phyloP scores from a whole-genome alignment of 2,797 vertebrate species.

The Thaleichthys pacificus region DNA sequence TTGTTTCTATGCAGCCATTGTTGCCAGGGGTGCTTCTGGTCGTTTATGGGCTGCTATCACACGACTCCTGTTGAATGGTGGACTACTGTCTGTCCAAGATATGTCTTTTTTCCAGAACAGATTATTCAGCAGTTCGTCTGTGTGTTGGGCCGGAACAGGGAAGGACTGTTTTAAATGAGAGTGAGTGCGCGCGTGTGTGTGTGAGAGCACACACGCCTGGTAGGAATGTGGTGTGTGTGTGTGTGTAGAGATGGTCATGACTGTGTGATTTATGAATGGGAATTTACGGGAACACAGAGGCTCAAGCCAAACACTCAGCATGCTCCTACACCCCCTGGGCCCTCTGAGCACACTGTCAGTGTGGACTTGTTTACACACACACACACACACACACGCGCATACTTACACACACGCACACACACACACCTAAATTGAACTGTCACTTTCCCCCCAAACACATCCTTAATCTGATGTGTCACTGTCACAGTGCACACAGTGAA shows the following conservation, averaged over 20 bases:
- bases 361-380: conserved; percentile 13
- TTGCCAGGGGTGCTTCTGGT: conserved; percentile 59
- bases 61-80: conserved; percentile 55
- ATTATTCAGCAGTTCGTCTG: conserved; percentile 45
- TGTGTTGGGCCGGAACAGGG: background rate
- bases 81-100: conserved; percentile 30
- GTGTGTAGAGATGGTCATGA: background rate
- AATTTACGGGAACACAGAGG: conserved; percentile 13
- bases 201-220: conserved; percentile 15
- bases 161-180: background rate
- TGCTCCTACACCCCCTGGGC: conserved; percentile 4
- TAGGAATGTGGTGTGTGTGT: conserved; percentile 18
- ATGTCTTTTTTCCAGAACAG: conserved; percentile 44
- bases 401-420: background rate
- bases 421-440: background rate
- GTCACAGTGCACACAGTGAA: background rate
- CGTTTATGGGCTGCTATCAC: conserved; percentile 39
- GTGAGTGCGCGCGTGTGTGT: conserved; percentile 9
- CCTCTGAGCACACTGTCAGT: conserved; percentile 9
- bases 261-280: background rate
- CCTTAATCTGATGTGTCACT: background rate
- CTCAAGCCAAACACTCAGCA: conserved; percentile 21
- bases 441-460: background rate
- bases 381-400: background rate
- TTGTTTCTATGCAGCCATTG: conserved; percentile 62